Percentiles rank a stretch among this genome's conserved stretches.
These are phyloP conservation scores for Zaprionus africanus DNA, from an alignment of 1,140 invertebrate species.

Conservation along the genomic window DNA sequence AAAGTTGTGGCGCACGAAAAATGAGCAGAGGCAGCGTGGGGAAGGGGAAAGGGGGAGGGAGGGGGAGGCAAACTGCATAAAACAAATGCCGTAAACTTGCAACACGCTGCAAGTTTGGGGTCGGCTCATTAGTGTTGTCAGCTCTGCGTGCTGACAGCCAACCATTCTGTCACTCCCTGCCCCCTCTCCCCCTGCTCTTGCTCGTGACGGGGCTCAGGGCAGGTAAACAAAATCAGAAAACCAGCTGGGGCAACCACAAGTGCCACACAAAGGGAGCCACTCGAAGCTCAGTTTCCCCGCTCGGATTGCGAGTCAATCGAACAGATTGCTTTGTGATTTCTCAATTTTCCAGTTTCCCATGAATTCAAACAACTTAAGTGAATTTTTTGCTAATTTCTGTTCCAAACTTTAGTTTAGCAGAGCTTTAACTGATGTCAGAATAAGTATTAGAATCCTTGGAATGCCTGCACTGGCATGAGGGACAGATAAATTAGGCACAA, in stretches of 20 bases:
- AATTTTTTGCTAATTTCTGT: neutral
- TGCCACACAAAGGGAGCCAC: conserved; percentile 1
- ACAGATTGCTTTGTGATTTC: neutral
- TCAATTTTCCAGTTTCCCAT: neutral
- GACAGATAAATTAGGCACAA: conserved; percentile 65
- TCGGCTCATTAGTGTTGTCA: conserved; percentile 77
- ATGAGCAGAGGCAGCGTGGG: conserved; percentile 25
- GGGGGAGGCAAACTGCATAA: conserved; percentile 60
- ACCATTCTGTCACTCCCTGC: conserved; percentile 61
- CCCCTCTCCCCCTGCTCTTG: conserved; percentile 40
- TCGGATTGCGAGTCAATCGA: neutral
- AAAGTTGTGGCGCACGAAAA: conserved; percentile 68
- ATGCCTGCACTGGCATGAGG: conserved; percentile 35
- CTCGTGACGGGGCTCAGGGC: conserved; percentile 56
- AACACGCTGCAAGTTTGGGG: conserved; percentile 37
- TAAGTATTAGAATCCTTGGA: conserved; percentile 50
- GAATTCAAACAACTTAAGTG: neutral
- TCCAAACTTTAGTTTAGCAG: neutral
- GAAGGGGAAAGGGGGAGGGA: conserved; percentile 14
- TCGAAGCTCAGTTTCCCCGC: neutral
- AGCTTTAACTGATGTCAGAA: conserved; percentile 49
- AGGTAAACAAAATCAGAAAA: neutral
- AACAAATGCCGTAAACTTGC: conserved; percentile 74
- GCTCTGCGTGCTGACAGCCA: conserved; percentile 35
- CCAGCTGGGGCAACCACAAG: neutral